Evolutionary conservation across 1,140 invertebrate species (phyloP), one percentile per base, ranked within the genome.

Genomic region (Sesamia nonagrioides): DNA sequence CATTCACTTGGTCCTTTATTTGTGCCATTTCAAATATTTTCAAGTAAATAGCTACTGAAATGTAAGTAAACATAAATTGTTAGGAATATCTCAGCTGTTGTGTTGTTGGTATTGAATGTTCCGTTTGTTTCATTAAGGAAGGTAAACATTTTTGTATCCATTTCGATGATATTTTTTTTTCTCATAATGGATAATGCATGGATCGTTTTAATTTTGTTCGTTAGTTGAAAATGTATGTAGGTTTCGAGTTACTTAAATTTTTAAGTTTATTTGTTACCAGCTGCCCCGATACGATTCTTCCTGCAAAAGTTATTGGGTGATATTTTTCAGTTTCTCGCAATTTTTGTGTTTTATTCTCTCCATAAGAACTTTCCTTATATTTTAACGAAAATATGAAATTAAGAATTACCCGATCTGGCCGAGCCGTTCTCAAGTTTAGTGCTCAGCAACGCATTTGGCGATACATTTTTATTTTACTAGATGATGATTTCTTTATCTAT

Each of bases 161-260:
- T 56, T 56, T 27, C 52, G 2, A 56, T 56, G 18, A 56, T 56
- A 56, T 56, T 18, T 21, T 56, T 56, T 56, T 56, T 56, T 56
- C 52, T 21, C 18, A 2, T 21, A 21, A 56, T 56, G 52, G 52
- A 56, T 18, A 27, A 27, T 56, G 52, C 52, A 56, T 56, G 17
- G 21, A 21, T 27, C 18, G 52, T 56, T 56, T 50, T 50, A n/a
- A n/a, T 50, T 27, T 50, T 50, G 13, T 56, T 56, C 17, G 21
- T 56, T 11, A 11, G 52, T 56, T 21, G 0, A 21, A 56, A 56
- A 27, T 56, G 9, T 27, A 8, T 11, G n/a, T 9, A 21, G 7
- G 21, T 56, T 56, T 2, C 6, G 52, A 27, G 52, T 56, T 45
- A 3, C 42, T 13, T 11, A 45, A 45, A 8, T 1, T 45, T 7